Conservation (phyloP, 2,113 vertebrate species). For the Caranx melampygus region DNA sequence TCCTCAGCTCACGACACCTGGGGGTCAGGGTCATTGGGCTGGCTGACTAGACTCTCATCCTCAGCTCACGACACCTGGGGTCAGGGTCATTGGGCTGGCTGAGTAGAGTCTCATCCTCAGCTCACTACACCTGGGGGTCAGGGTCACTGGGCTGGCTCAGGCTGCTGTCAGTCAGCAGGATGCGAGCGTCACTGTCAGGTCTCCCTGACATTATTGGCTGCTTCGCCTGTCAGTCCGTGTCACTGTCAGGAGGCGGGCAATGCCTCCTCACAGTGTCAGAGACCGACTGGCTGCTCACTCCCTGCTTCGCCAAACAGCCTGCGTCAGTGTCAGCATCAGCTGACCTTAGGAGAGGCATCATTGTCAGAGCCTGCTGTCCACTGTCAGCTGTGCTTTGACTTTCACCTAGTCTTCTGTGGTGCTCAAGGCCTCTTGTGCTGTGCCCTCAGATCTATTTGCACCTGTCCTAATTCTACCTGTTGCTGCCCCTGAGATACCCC, state of each 20-base stretch:
- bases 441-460: conserved; percentile 46
- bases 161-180: conserved; percentile 86
- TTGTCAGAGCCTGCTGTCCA: conserved; percentile 72
- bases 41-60: conserved; percentile 61
- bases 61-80: conserved; percentile 83
- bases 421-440: conserved; percentile 76
- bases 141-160: conserved; percentile 79
- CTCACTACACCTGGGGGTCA: conserved; percentile 76
- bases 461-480: conserved; percentile 44
- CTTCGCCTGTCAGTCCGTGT: conserved; percentile 83
- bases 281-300: conserved; percentile 76
- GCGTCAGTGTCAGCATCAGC: conserved; percentile 97
- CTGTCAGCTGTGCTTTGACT: conserved; percentile 87
- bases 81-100: conserved; percentile 82
- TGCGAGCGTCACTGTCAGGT: conserved; percentile 94
- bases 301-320: conserved; percentile 86
- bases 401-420: conserved; percentile 80
- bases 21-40: conserved; percentile 80
- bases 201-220: conserved; percentile 85
- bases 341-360: conserved; percentile 66
- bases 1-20: conserved; percentile 83
- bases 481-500: conserved; percentile 37
- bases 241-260: conserved; percentile 94
- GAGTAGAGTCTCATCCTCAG: conserved; percentile 79
- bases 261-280: conserved; percentile 90